phyloP scores from a whole-genome alignment of 2,113 vertebrate genomes.

The Dendrocopos noguchii region DNA sequence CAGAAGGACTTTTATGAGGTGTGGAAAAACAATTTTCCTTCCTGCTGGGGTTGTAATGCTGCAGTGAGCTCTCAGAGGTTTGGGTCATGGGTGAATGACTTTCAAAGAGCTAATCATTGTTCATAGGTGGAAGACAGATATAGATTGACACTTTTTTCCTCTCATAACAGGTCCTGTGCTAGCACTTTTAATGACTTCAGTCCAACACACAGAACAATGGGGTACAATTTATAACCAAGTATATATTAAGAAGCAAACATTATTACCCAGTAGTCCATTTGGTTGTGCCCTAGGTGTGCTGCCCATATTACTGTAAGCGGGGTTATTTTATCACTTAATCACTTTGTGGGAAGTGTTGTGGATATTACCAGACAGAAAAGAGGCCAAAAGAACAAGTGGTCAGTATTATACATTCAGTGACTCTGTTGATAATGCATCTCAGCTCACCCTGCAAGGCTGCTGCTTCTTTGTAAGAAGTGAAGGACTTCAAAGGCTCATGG shows the following conservation, averaged over 20 bases:
- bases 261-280: background rate
- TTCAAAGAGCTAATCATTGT: conserved; percentile 24
- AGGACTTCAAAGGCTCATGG: background rate
- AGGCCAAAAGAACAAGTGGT: background rate
- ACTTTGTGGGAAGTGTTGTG: background rate
- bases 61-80: conserved; percentile 16
- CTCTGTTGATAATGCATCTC: background rate
- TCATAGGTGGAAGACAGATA: background rate
- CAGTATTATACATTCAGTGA: rapidly evolving
- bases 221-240: background rate
- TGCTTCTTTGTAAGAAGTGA: background rate
- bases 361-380: background rate
- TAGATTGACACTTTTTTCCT: background rate
- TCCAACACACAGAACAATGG: background rate
- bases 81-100: conserved; percentile 25
- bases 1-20: conserved; percentile 33
- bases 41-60: background rate
- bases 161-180: background rate
- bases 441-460: background rate
- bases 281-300: background rate
- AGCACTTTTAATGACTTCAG: conserved; percentile 22
- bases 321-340: background rate
- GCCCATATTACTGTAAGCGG: background rate
- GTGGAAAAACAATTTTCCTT: conserved; percentile 43
- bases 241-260: background rate